phyloP scores from a whole-genome alignment of 2,797 vertebrate species.

The Acanthurus lineatus region DNA sequence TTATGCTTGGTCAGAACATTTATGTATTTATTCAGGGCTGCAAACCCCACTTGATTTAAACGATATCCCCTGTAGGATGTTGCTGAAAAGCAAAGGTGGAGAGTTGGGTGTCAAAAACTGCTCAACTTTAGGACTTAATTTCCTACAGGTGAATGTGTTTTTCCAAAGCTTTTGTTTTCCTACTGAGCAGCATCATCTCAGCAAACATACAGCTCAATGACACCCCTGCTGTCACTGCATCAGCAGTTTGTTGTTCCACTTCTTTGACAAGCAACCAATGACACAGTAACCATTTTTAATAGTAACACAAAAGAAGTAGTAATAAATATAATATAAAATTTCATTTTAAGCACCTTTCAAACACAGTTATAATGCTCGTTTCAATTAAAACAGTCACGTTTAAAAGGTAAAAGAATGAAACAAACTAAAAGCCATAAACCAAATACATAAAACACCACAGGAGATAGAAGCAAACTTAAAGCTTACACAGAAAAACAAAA shows the following conservation, averaged over 20 bases:
- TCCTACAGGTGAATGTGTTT: constrained; percentile 48
- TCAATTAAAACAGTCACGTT: too few species aligned
- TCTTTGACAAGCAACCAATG: constrained; percentile 33
- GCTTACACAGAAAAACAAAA: too few species aligned
- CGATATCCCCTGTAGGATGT: neutral
- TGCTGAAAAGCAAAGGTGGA: neutral
- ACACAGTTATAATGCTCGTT: too few species aligned
- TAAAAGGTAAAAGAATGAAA: too few species aligned
- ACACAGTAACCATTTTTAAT: constrained; percentile 5
- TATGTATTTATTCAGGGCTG: neutral
- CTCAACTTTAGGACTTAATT: constrained; percentile 17
- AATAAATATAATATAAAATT: too few species aligned
- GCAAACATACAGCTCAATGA: constrained; percentile 51
- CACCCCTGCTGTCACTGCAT: constrained; percentile 23
- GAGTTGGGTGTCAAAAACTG: neutral
- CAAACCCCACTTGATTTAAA: neutral
- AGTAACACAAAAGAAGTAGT: neutral
- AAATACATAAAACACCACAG: too few species aligned
- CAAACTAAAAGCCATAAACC: too few species aligned
- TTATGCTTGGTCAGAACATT: neutral
- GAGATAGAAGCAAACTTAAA: too few species aligned
- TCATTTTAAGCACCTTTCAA: too few species aligned
- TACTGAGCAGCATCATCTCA: constrained; percentile 33
- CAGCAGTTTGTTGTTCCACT: constrained; percentile 55
- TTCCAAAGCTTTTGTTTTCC: constrained; percentile 51